Evolutionary conservation across 2,797 vertebrate species (phyloP).

Genomic region (Poecilia gillii): DNA sequence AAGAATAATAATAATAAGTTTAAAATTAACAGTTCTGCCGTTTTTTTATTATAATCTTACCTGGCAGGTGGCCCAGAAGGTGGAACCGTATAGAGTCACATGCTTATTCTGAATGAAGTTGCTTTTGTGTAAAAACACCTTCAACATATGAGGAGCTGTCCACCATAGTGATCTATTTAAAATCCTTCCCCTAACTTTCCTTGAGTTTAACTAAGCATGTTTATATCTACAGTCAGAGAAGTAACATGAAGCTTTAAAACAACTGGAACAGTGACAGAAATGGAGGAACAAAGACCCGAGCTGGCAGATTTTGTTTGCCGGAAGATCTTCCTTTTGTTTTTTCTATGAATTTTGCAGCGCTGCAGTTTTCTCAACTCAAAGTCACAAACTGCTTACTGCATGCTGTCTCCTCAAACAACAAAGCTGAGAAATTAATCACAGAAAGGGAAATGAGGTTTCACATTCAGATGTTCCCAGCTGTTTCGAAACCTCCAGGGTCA

Average conservation of each 20-base stretch:
- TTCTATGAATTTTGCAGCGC: slow-evolving; percentile 12
- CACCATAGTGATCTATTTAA: background rate
- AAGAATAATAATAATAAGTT: no score
- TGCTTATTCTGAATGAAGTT: background rate
- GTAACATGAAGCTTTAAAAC: background rate
- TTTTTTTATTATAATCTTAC: background rate
- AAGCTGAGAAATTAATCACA: slow-evolving; percentile 5
- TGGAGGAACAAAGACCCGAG: background rate
- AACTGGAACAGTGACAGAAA: background rate
- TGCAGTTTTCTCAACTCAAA: slow-evolving; percentile 13
- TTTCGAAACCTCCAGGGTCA: slow-evolving; percentile 20
- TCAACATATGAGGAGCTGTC: background rate
- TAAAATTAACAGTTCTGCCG: no score
- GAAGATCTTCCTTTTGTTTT: slow-evolving; percentile 34
- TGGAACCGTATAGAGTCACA: background rate
- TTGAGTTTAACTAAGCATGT: background rate
- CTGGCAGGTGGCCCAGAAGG: background rate
- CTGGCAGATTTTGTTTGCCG: slow-evolving; percentile 56
- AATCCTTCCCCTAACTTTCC: background rate
- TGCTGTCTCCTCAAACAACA: slow-evolving; percentile 18
- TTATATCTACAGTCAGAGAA: background rate
- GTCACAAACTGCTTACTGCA: slow-evolving; percentile 11
- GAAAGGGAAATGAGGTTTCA: slow-evolving; percentile 23
- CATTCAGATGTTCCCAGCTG: slow-evolving; percentile 55
- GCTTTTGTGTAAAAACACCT: background rate